Evolutionary conservation across 1,140 invertebrate genomes (phyloP), one percentile per base, ranked within the genome.

Genomic region (Plectrocnemia conspersa): DNA sequence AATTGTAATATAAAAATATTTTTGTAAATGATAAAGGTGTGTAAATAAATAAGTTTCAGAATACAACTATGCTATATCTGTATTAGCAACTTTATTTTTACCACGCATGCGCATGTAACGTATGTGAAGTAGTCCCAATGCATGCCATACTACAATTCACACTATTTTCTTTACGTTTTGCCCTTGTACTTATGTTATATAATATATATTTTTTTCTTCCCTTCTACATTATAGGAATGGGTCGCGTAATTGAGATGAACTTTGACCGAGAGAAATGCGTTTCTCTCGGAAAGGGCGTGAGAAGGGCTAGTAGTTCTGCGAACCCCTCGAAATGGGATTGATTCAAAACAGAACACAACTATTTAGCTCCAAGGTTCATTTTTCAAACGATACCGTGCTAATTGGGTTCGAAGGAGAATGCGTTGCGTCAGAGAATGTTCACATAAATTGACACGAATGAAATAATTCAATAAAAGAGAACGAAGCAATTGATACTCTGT

Each of bases 341-440:
- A 54, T 54, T 15, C 25, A 33, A 46, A 54, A 22, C 52, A 54
- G 52, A 54, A 54, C 21, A 32, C 16, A 50, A 52, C n/a, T 35
- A 2, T 41, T 21, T 32, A 10, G 50, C 27, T 23, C 40, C 13
- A 16, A 21, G 52, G 7, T 18, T 45, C 52, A 54, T 54, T 54
- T 54, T 54, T 54, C 52, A 54, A 35, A 33, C n/a, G 40, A 1
- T 32, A 5, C 1, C 15, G 11, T 15, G 10, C 38, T 52, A 52
- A 52, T 52, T 52, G 40, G 36, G 23, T 24, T 50, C 38, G 47
- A 50, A 36, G 18, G 33, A 18, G 22, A 38, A 33, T 50, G 42
- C 11, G 27, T 19, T 33, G 33, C 33, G 13, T 27, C 44, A 47
- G 9, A 40, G 36, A 40, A 10, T 19, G 33, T 3, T 18, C 2